phyloP scores from a whole-genome alignment of 2,797 vertebrate genomes.

The Delichon dasypus region DNA sequence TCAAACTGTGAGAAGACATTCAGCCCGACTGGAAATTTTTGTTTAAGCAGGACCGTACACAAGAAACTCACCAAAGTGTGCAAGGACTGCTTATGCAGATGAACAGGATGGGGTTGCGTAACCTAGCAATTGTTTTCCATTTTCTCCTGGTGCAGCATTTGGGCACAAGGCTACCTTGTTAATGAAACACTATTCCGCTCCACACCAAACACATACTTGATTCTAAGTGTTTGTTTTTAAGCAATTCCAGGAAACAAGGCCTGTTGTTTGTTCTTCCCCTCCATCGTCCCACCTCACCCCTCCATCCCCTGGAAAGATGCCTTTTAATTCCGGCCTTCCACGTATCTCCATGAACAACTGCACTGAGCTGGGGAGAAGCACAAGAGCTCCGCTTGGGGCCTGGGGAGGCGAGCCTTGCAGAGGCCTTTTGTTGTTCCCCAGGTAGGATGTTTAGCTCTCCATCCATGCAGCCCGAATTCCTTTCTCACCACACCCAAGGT shows the following conservation, averaged over 20 bases:
- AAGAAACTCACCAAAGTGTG: not conserved
- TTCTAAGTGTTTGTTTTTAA: not conserved
- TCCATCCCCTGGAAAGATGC: not conserved
- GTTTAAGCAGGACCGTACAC: not conserved
- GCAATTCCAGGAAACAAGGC: conserved; percentile 25
- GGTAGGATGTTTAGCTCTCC: conserved; percentile 66
- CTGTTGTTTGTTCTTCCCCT: not conserved
- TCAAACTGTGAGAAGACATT: not conserved
- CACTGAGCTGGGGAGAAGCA: not conserved
- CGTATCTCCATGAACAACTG: not conserved
- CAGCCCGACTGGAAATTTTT: not conserved
- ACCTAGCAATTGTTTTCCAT: not conserved
- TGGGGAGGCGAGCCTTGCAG: not conserved
- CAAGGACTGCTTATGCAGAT: not conserved
- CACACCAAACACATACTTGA: not conserved
- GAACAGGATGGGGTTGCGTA: not conserved
- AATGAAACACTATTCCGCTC: not conserved
- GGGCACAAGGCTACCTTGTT: not conserved
- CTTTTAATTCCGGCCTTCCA: not conserved
- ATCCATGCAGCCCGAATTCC: conserved; percentile 76
- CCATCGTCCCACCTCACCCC: not conserved
- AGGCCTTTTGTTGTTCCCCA: conserved; percentile 56
- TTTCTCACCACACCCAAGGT: conserved; percentile 90
- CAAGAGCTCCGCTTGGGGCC: conserved; percentile 25
- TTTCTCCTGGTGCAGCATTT: not conserved